Conservation (phyloP, 92 coral and sea anemone genomes). For the Palythoa heliodiscus region DNA sequence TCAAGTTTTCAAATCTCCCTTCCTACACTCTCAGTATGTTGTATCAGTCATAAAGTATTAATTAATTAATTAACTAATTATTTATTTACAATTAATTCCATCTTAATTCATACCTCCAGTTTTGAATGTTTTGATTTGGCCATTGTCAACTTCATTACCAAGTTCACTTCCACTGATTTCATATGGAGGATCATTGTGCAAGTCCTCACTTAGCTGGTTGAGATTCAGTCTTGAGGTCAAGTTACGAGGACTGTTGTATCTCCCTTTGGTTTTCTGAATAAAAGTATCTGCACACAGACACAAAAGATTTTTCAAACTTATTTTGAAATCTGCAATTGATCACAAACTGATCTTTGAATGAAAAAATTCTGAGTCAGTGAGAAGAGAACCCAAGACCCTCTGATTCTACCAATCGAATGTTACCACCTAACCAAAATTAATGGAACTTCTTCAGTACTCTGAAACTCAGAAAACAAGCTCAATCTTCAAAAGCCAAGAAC, state of each 20-base stretch:
- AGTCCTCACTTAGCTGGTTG: conserved; percentile 90
- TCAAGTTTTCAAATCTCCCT: too few species aligned
- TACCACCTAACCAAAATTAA: too few species aligned
- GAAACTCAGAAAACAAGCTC: too few species aligned
- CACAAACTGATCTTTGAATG: too few species aligned
- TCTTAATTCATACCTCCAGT: conserved; percentile 73
- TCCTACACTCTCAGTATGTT: too few species aligned
- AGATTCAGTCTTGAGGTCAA: conserved; percentile 87
- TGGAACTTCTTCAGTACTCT: too few species aligned
- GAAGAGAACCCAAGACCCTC: too few species aligned
- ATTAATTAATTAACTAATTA: too few species aligned
- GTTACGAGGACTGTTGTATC: conserved; percentile 91
- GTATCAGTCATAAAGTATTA: too few species aligned
- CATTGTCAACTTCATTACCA: conserved; percentile 70
- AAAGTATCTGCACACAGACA: conserved; percentile 70
- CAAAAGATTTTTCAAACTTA: background rate
- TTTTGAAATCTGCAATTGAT: background rate
- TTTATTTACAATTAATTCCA: background rate
- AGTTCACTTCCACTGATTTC: conserved; percentile 80
- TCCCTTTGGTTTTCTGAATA: conserved; percentile 94
- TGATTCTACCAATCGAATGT: too few species aligned
- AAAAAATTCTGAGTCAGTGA: too few species aligned
- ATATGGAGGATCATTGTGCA: conserved; percentile 87
- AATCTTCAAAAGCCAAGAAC: too few species aligned
- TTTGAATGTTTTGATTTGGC: conserved; percentile 79